Evolutionary conservation across 2,888 invertebrate genomes (phyloP).

Genomic region (Mactromeris polynyma): DNA sequence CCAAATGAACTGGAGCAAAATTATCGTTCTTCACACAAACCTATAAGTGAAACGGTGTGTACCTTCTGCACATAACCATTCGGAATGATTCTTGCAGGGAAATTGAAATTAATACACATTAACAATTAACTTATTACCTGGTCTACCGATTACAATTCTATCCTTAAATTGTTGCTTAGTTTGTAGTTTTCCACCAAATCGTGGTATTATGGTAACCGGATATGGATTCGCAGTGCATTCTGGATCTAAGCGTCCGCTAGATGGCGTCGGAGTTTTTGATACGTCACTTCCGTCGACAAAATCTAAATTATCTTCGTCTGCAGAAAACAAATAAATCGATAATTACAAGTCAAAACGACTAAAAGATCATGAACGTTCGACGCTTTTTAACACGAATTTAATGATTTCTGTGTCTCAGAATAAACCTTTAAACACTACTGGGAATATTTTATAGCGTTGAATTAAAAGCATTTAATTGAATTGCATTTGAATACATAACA

Average conservation of each 20-base stretch:
- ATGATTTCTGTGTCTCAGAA: no score
- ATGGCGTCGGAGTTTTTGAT: not conserved
- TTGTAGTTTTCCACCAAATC: constrained; percentile 42
- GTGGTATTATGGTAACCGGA: constrained; percentile 66
- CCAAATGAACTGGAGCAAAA: no score
- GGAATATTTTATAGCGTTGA: not conserved
- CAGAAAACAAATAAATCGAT: not conserved
- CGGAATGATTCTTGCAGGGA: no score
- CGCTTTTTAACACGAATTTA: not conserved
- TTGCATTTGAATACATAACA: not conserved
- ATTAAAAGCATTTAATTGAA: not conserved
- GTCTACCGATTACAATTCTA: not conserved
- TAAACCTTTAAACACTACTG: not conserved
- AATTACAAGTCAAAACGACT: not conserved
- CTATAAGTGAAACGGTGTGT: no score
- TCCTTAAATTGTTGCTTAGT: constrained; percentile 22
- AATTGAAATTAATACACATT: no score
- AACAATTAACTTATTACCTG: not conserved
- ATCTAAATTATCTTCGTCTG: not conserved
- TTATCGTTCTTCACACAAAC: no score
- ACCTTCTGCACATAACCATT: no score
- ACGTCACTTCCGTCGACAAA: constrained; percentile 8
- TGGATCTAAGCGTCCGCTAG: not conserved
- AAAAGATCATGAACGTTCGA: not conserved
- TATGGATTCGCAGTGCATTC: constrained; percentile 54